Evolutionary conservation across 2,888 invertebrate species (phyloP).

Genomic region (Micoletzkya japonica): DNA sequence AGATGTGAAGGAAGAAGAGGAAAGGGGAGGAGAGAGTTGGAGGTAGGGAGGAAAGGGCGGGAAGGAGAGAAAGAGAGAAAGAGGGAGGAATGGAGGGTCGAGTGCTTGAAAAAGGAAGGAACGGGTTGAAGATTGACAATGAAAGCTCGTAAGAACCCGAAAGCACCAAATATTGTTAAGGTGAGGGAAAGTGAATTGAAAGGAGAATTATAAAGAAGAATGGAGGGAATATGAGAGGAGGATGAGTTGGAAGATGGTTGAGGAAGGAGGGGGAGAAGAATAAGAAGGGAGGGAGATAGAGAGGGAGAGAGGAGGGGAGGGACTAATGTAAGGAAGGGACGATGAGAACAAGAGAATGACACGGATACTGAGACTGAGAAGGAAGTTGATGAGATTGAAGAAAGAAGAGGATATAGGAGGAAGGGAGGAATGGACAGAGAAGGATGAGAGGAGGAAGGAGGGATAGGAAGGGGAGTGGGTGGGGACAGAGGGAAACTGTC

Average conservation of each 20-base stretch:
- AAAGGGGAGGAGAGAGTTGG: not conserved
- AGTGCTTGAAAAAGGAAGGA: not conserved
- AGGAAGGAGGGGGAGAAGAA: not conserved
- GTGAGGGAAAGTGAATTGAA: not conserved
- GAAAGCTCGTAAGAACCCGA: not conserved
- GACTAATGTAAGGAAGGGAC: not conserved
- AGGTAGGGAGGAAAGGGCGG: not conserved
- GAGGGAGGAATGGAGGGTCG: not conserved
- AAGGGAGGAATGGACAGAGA: not conserved
- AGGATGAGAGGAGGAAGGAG: not conserved
- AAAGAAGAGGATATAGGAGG: not conserved
- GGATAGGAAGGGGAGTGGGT: not conserved
- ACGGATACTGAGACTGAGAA: not conserved
- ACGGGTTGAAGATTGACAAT: not conserved
- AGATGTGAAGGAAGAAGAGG: not conserved
- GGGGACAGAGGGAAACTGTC: not conserved
- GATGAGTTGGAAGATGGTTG: too few relatives aligned
- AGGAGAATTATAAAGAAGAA: not conserved
- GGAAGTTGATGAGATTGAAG: not conserved
- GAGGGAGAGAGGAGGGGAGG: not conserved
- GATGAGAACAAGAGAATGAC: not conserved
- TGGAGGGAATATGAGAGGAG: not conserved
- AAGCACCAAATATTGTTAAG: not conserved
- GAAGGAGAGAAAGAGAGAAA: not conserved
- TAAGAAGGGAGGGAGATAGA: not conserved